Evolutionary conservation across 1,140 invertebrate genomes (phyloP), one percentile per base, ranked within the genome.

Genomic region (Tachypleus tridentatus): DNA sequence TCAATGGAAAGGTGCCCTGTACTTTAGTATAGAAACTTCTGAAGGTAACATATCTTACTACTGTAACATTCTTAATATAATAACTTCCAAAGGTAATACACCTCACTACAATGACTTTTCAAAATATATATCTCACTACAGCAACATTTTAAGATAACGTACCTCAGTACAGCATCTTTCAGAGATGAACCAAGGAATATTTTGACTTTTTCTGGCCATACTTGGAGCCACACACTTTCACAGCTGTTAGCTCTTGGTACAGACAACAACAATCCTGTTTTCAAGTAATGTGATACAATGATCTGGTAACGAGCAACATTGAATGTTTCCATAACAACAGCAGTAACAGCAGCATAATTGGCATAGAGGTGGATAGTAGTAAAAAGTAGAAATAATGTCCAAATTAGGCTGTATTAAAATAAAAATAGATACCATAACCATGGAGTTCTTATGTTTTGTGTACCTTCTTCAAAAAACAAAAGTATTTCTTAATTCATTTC

Each of bases 321-420:
- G 6, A 97, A 82, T 2, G 85, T 85, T 72, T 85, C 82, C 74
- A 96, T 82, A 69, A 68, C 85, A 76, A 87, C 76, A 4, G 86
- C 78, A 69, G 82, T 83, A 0, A 97, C 89, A 6, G 93, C 93
- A 67, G 80, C 80, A 73, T 91, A 92, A 80, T 97, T 97, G 4
- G 89, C 85, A 73, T 83, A 84, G 3, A 97, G 77, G 79, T 98
- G 94, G 47, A 93, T 70, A 48, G 79, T 69, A n/a, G 90, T 89
- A 71, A 95, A 84, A 2, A 87, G 57, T 48, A 84, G 64, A 76
- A 87, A 91, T 5, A 91, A 70, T 49, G 77, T 75, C 81, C 87
- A 87, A 57, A 86, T 80, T 64, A 83, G 76, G 56, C 84, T 86
- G 72, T 50, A 60, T 49, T 3, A 51, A 57, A 57, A n/a, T 5